Evolutionary conservation across 2,113 vertebrate species (phyloP).

Genomic region (Notothenia rossii): DNA sequence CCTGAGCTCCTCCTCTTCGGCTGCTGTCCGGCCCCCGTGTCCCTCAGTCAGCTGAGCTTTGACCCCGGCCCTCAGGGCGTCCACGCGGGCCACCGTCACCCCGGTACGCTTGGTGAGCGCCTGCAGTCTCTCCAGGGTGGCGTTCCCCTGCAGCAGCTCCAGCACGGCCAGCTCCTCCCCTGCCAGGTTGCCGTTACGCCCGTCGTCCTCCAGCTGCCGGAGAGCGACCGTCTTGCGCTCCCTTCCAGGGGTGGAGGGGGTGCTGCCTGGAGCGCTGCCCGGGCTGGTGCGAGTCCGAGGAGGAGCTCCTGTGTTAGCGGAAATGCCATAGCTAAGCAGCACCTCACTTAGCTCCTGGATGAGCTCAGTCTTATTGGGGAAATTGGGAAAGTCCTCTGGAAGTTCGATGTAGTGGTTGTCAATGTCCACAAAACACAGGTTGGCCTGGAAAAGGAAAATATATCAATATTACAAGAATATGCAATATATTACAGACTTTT

Average conservation of each 20-base stretch:
- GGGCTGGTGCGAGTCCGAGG: conserved; percentile 82
- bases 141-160: conserved; percentile 89
- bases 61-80: conserved; percentile 72
- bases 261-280: conserved; percentile 63
- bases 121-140: conserved; percentile 90
- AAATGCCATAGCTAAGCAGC: conserved; percentile 87
- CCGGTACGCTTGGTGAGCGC: conserved; percentile 90
- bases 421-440: conserved; percentile 94
- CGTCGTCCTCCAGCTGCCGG: conserved; percentile 88
- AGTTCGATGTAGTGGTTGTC: conserved; percentile 93
- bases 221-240: conserved; percentile 85
- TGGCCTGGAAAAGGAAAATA: conserved; percentile 84
- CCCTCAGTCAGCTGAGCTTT: conserved; percentile 67
- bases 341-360: conserved; percentile 92
- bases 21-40: conserved; percentile 62
- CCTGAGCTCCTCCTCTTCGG: conserved; percentile 87
- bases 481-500: neutral
- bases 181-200: conserved; percentile 89
- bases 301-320: conserved; percentile 80
- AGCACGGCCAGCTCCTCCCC: conserved; percentile 85
- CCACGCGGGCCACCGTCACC: conserved; percentile 86
- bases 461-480: neutral
- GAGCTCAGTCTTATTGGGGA: conserved; percentile 91
- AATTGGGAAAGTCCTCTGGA: conserved; percentile 93
- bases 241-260: conserved; percentile 80